A percentile compares a stretch with the other conserved stretches of the same genome.
Conservation (phyloP, 2,888 invertebrate species). For the Amphipoea oculea region DNA sequence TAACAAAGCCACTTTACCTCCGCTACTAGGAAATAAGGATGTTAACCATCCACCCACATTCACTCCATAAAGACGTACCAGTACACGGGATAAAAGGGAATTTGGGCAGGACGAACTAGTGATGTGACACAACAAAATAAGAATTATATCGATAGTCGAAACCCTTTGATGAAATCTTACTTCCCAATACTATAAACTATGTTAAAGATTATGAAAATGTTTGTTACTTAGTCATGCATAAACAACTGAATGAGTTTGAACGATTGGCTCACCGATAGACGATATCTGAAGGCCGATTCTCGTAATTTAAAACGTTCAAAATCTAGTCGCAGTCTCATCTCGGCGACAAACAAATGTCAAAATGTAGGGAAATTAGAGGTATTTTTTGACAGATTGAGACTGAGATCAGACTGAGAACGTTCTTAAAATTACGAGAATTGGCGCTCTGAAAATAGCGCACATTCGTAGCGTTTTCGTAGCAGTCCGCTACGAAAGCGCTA, state of each 20-base stretch:
- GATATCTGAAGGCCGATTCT: too few relatives aligned
- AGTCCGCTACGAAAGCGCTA: constrained; percentile 10
- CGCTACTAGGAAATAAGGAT: constrained; percentile 34
- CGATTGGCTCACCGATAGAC: not conserved
- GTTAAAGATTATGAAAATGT: not conserved
- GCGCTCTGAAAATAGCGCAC: not conserved
- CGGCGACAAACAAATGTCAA: too few relatives aligned
- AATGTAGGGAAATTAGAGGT: too few relatives aligned
- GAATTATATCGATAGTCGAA: constrained; percentile 13
- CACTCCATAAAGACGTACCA: constrained; percentile 38
- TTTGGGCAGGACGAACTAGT: constrained; percentile 39
- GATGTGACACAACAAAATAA: constrained; percentile 24
- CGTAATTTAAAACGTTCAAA: too few relatives aligned
- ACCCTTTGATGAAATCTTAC: constrained; percentile 2
- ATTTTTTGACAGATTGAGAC: too few relatives aligned
- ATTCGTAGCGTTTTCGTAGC: constrained; percentile 19
- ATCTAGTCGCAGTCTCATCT: too few relatives aligned
- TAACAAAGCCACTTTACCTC: constrained; percentile 50
- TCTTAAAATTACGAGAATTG: too few relatives aligned
- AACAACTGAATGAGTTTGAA: too few relatives aligned
- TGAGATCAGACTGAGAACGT: too few relatives aligned
- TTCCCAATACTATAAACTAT: not conserved
- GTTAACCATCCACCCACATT: constrained; percentile 48
- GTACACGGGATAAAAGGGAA: constrained; percentile 37
- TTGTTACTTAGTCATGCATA: not conserved